A percentile compares a stretch with the other conserved stretches of the same genome.
Conservation (phyloP, 2,797 vertebrate genomes). For the Florisuga fusca region DNA sequence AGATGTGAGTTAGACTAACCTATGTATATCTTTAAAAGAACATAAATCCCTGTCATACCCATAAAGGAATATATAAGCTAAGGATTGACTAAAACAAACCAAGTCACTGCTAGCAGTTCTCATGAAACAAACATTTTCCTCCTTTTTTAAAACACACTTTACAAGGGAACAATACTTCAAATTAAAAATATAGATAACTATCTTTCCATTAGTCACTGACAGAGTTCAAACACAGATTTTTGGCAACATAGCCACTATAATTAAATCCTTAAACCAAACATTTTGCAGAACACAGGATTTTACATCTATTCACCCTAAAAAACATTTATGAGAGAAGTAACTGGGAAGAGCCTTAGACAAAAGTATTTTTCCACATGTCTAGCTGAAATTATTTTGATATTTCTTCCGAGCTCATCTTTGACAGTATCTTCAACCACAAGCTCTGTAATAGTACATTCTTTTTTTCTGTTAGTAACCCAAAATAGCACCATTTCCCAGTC, state of each 20-base stretch:
- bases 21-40: neutral
- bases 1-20: neutral
- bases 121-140: neutral
- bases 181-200: conserved; percentile 64
- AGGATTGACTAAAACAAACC: neutral
- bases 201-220: conserved; percentile 53
- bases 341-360: conserved; percentile 37
- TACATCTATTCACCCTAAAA: conserved; percentile 61
- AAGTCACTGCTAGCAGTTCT: neutral
- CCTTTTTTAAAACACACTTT: neutral
- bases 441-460: neutral
- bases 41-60: neutral
- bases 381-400: conserved; percentile 33
- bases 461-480: conserved; percentile 21
- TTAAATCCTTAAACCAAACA: conserved; percentile 61
- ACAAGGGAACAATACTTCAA: conserved; percentile 30
- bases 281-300: conserved; percentile 65
- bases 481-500: neutral
- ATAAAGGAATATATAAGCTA: neutral
- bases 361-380: conserved; percentile 24
- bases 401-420: conserved; percentile 29
- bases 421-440: neutral
- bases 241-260: conserved; percentile 59
- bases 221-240: conserved; percentile 65
- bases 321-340: conserved; percentile 52